Percentiles rank a stretch among this genome's conserved stretches.
Evolutionary conservation across 1,140 invertebrate genomes (phyloP).

Genomic region (Phenacoccus solenopsis): DNA sequence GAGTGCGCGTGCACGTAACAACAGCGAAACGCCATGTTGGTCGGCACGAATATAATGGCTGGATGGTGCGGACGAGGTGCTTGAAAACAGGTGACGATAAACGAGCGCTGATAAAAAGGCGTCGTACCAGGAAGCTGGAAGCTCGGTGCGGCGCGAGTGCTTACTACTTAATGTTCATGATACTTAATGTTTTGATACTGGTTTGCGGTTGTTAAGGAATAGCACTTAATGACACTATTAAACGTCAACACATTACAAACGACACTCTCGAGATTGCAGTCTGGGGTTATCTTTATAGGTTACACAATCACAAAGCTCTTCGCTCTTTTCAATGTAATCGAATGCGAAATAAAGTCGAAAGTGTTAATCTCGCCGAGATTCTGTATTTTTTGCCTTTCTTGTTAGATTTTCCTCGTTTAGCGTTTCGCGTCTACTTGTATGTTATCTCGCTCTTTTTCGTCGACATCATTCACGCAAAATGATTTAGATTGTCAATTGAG

Average conservation of each 20-base stretch:
- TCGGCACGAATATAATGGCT: not conserved
- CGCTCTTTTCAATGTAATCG: not conserved
- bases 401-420: too few species aligned
- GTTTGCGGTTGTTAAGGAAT: constrained; percentile 1
- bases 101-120: not conserved
- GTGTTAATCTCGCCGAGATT: not conserved
- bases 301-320: too few species aligned
- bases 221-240: constrained; percentile 2
- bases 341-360: not conserved
- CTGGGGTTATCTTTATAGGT: not conserved
- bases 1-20: not conserved
- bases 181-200: constrained; percentile 3
- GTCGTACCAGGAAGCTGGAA: not conserved
- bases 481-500: not conserved
- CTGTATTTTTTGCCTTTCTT: not conserved
- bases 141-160: not conserved
- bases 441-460: not conserved
- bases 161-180: constrained; percentile 2
- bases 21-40: not conserved
- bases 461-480: not conserved
- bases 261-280: constrained; percentile 1
- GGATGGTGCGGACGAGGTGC: not conserved
- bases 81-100: constrained; percentile 1
- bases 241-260: constrained; percentile 1
- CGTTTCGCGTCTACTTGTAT: not conserved